Evolutionary conservation across 35 echinoderm and acorn worm species (phyloP).

Genomic region (Ptychodera flava): DNA sequence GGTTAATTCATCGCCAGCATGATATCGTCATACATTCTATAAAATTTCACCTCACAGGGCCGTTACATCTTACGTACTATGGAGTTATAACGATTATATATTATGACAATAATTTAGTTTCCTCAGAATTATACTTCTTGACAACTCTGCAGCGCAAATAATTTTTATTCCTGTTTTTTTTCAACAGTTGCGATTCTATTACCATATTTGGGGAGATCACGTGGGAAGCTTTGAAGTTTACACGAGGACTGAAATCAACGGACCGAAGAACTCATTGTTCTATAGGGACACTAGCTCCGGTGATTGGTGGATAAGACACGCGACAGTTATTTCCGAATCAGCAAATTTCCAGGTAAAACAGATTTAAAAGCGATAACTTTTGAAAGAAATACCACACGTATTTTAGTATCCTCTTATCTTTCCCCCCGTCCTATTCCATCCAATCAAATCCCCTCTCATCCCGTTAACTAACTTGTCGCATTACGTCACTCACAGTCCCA

Average conservation of each 20-base stretch:
- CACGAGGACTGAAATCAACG: conserved; percentile 50
- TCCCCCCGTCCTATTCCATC: no score
- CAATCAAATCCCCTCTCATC: no score
- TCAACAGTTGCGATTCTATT: conserved; percentile 35
- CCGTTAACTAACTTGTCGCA: no score
- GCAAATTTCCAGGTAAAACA: no score
- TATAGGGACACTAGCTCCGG: neutral
- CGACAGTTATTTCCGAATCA: neutral
- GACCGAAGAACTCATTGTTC: neutral
- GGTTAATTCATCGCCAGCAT: no score
- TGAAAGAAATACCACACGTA: no score
- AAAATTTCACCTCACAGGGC: neutral
- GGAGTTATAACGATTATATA: neutral
- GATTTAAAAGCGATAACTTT: no score
- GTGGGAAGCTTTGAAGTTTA: conserved; percentile 25
- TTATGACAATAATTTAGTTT: neutral
- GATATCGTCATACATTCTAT: neutral
- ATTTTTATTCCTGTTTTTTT: neutral
- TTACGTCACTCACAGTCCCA: no score
- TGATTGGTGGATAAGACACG: neutral
- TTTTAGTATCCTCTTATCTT: no score
- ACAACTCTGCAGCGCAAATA: neutral
- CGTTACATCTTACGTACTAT: neutral
- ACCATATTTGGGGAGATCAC: conserved; percentile 40
- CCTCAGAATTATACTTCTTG: neutral